Evolutionary conservation across 2,888 invertebrate genomes (phyloP).

Genomic region (Sinohyriopsis cumingii): DNA sequence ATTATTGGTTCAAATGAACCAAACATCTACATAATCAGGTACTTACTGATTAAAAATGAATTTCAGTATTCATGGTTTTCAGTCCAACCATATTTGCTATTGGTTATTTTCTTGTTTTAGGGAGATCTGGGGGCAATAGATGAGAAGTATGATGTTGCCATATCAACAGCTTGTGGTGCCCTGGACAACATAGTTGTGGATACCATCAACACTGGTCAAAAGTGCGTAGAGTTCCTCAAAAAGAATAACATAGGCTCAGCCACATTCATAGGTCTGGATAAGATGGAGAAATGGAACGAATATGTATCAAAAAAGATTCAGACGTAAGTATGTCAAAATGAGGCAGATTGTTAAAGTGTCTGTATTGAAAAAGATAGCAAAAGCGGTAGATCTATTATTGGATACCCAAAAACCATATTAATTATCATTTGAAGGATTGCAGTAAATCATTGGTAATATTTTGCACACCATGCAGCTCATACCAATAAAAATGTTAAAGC

Average conservation of each 20-base stretch:
- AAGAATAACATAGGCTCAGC: constrained; percentile 85
- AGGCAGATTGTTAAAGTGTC: not conserved
- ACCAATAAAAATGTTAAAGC: not conserved
- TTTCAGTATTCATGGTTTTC: too few species aligned
- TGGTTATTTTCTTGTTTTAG: constrained; percentile 73
- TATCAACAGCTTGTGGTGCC: constrained; percentile 91
- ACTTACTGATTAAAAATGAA: too few species aligned
- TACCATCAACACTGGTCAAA: constrained; percentile 86
- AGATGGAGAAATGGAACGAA: constrained; percentile 73
- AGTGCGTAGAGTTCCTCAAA: constrained; percentile 87
- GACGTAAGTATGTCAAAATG: constrained; percentile 53
- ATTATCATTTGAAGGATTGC: too few species aligned
- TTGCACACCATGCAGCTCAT: not conserved
- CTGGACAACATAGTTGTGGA: constrained; percentile 95
- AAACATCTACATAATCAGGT: too few species aligned
- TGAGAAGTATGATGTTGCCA: constrained; percentile 92
- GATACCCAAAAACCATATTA: too few species aligned
- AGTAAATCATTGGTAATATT: not conserved
- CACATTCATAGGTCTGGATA: constrained; percentile 91
- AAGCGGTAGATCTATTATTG: not conserved
- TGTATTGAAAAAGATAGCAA: not conserved
- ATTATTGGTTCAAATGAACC: too few species aligned
- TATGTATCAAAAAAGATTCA: constrained; percentile 62
- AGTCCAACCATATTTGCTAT: too few species aligned
- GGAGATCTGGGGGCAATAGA: constrained; percentile 97